Percentiles rank a stretch among this genome's conserved stretches.
Conservation (phyloP, 1,140 invertebrate genomes). For the Drosophila nikananu region DNA sequence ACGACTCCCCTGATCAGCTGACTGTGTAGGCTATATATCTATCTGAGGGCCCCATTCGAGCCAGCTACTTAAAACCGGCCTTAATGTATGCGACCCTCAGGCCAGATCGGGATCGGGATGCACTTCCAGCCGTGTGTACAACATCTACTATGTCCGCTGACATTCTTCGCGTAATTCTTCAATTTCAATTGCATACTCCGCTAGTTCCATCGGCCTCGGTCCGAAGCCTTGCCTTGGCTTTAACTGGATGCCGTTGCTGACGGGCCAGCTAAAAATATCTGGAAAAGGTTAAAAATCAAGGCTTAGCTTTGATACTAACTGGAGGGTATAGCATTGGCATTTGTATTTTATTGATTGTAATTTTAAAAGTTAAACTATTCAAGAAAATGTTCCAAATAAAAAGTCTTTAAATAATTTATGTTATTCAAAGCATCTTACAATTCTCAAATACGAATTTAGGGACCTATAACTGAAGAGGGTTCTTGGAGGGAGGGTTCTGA, state of each 20-base stretch:
- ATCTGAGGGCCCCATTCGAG: conserved; percentile 8
- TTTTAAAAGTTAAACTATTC: neutral
- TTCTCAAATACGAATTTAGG: neutral
- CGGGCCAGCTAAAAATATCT: neutral
- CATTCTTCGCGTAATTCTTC: conserved; percentile 83
- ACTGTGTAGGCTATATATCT: conserved; percentile 16
- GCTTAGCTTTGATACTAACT: neutral
- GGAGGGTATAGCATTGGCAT: neutral
- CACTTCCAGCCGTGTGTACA: conserved; percentile 64
- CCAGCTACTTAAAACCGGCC: conserved; percentile 34
- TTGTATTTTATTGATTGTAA: neutral
- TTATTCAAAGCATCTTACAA: neutral
- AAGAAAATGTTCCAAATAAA: neutral
- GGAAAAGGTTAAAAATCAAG: conserved; percentile 10
- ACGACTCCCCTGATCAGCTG: conserved; percentile 67
- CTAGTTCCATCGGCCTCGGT: conserved; percentile 37
- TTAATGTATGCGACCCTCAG: conserved; percentile 60
- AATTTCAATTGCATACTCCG: conserved; percentile 82
- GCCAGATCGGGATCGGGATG: conserved; percentile 42
- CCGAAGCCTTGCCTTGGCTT: conserved; percentile 3
- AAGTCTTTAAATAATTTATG: neutral
- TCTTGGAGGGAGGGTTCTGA: accelerated
- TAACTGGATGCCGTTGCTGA: neutral
- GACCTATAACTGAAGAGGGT: neutral
- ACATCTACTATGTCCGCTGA: conserved; percentile 79